Evolutionary conservation across 1,140 invertebrate genomes (phyloP).

Genomic region (Acromyrmex echinatior): DNA sequence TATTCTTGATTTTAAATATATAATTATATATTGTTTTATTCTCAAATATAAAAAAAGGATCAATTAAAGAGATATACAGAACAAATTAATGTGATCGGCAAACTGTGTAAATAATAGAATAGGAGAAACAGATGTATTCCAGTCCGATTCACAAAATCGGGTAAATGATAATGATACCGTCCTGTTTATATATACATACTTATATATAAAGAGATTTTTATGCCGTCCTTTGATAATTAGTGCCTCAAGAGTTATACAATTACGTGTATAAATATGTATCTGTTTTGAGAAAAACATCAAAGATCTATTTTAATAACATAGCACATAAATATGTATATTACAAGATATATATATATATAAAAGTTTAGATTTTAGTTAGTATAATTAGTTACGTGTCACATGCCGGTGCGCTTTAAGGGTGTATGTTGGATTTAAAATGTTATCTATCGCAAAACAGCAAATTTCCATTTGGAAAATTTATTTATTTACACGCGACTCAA

Average conservation of each 20-base stretch:
- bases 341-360: conserved; percentile 10
- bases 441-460: too few species aligned
- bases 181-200: conserved; percentile 45
- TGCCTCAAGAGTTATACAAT: conserved; percentile 42
- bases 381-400: background rate
- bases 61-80: conserved; percentile 34
- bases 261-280: conserved; percentile 65
- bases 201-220: conserved; percentile 31
- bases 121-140: conserved; percentile 23
- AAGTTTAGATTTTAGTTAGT: conserved; percentile 36
- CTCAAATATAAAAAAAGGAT: background rate
- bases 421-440: too few species aligned
- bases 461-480: too few species aligned
- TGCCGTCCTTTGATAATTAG: conserved; percentile 39
- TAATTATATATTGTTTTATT: background rate
- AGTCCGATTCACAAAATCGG: conserved; percentile 30
- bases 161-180: conserved; percentile 30
- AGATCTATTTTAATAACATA: conserved; percentile 73
- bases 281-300: conserved; percentile 67
- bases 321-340: conserved; percentile 55
- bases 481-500: too few species aligned
- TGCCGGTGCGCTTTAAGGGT: too few species aligned
- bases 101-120: conserved; percentile 68
- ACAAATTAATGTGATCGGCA: conserved; percentile 50
- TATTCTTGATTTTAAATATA: background rate